These are phyloP conservation scores for Phasianus colchicus DNA, from an alignment of 2,113 vertebrate species.

Conservation along the genomic window DNA sequence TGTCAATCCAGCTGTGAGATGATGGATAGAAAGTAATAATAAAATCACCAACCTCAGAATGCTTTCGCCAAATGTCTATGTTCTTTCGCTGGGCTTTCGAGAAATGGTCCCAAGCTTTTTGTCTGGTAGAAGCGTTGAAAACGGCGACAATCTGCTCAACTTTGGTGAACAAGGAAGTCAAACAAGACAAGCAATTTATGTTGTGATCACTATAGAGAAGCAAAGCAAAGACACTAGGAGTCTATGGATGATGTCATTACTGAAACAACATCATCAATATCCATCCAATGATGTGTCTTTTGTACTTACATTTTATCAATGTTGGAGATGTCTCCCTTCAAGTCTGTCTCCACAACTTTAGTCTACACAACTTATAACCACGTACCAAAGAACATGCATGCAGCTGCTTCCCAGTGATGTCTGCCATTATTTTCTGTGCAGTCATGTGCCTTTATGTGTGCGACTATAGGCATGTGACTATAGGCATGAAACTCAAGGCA, in stretches of 20 bases:
- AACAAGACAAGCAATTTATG: constrained; percentile 99
- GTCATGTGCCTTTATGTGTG: not conserved
- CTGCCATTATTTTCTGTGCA: not conserved
- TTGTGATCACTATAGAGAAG: constrained; percentile 88
- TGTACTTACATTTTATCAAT: constrained; percentile 85
- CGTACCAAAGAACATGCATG: constrained; percentile 20
- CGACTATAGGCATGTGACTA: not conserved
- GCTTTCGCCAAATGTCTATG: constrained; percentile 99
- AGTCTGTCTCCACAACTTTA: constrained; percentile 82
- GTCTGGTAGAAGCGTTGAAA: constrained; percentile 97
- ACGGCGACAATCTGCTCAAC: constrained; percentile 99
- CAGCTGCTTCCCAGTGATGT: not conserved
- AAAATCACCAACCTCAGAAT: constrained; percentile 97
- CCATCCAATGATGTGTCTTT: constrained; percentile 81
- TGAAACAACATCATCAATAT: constrained; percentile 84
- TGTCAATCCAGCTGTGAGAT: constrained; percentile 81
- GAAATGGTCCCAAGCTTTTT: constrained; percentile 99
- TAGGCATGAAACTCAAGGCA: not conserved
- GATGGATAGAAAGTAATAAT: constrained; percentile 82
- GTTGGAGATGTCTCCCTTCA: constrained; percentile 82
- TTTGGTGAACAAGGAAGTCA: constrained; percentile 96
- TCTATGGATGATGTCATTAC: constrained; percentile 83
- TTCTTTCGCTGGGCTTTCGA: constrained; percentile 99
- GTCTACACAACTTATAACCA: constrained; percentile 58
- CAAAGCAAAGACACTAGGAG: constrained; percentile 89